Percentiles rank a stretch among this genome's conserved stretches.
Evolutionary conservation across 2,797 vertebrate genomes (phyloP).

Genomic region (Hirundo rustica): DNA sequence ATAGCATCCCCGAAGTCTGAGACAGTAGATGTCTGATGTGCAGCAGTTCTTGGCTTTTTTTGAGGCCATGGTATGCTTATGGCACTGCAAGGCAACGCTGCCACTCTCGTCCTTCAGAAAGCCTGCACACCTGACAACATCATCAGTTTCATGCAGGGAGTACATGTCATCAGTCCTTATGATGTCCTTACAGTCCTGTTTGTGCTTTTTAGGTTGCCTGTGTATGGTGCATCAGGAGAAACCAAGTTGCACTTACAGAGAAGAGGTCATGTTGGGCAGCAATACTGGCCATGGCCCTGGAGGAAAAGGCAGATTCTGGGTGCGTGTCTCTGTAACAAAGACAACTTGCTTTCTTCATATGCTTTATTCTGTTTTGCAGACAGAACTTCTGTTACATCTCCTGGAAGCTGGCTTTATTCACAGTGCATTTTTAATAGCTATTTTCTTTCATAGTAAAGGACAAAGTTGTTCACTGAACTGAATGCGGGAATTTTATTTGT

Average conservation of each 20-base stretch:
- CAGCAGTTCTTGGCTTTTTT: not conserved
- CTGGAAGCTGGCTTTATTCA: not conserved
- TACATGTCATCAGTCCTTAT: not conserved
- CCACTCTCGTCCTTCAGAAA: not conserved
- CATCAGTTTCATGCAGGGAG: not conserved
- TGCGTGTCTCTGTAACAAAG: not conserved
- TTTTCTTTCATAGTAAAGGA: not conserved
- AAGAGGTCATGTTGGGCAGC: not conserved
- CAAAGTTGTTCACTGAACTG: not conserved
- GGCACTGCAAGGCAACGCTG: not conserved
- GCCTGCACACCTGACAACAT: not conserved
- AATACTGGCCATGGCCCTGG: not conserved
- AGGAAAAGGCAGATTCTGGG: not conserved
- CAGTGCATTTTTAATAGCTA: not conserved
- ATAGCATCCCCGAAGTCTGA: not conserved
- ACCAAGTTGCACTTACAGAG: not conserved
- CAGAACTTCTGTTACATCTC: not conserved
- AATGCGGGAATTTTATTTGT: not conserved
- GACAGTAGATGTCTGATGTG: not conserved
- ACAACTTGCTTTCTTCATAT: not conserved
- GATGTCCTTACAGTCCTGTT: not conserved
- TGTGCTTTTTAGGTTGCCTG: not conserved
- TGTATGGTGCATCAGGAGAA: not conserved
- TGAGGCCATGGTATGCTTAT: too few relatives aligned
- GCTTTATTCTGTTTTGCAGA: not conserved